These are phyloP conservation scores for Danio tinwini DNA, from an alignment of 2,797 vertebrate genomes.

Conservation along the genomic window DNA sequence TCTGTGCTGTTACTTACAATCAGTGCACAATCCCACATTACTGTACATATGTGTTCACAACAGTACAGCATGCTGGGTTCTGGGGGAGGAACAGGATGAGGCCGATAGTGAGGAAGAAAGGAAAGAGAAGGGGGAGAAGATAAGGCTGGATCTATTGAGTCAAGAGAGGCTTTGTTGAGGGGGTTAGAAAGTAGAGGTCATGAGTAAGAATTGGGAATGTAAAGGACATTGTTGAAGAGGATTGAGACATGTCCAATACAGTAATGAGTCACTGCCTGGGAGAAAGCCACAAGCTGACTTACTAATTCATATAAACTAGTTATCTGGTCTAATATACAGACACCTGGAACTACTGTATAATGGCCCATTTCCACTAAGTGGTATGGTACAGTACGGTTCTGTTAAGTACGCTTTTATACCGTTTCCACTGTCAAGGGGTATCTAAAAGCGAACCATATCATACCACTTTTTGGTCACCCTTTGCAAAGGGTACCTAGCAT, in stretches of 20 bases:
- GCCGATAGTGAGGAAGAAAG: neutral
- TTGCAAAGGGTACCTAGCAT: too few relatives aligned
- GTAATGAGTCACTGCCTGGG: neutral
- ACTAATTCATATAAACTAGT: neutral
- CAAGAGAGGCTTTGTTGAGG: slow-evolving; percentile 52
- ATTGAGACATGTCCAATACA: slow-evolving; percentile 25
- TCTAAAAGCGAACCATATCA: too few relatives aligned
- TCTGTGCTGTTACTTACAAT: neutral
- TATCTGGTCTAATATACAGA: neutral
- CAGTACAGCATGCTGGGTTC: neutral
- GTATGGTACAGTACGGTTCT: too few relatives aligned
- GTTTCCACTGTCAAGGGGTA: too few relatives aligned
- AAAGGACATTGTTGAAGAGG: slow-evolving; percentile 44
- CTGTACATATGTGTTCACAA: slow-evolving; percentile 7
- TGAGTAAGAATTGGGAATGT: slow-evolving; percentile 43
- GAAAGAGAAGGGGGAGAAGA: neutral
- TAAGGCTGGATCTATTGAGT: slow-evolving; percentile 26
- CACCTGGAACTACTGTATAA: too few relatives aligned
- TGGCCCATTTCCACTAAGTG: too few relatives aligned
- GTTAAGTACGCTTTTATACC: too few relatives aligned
- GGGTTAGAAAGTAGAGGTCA: slow-evolving; percentile 33
- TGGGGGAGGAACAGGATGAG: slow-evolving; percentile 4
- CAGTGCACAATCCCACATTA: neutral
- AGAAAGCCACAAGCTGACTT: neutral
- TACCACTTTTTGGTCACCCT: too few relatives aligned